Evolutionary conservation across 2,888 invertebrate genomes (phyloP).

Genomic region (Psococerastis gibbosa): DNA sequence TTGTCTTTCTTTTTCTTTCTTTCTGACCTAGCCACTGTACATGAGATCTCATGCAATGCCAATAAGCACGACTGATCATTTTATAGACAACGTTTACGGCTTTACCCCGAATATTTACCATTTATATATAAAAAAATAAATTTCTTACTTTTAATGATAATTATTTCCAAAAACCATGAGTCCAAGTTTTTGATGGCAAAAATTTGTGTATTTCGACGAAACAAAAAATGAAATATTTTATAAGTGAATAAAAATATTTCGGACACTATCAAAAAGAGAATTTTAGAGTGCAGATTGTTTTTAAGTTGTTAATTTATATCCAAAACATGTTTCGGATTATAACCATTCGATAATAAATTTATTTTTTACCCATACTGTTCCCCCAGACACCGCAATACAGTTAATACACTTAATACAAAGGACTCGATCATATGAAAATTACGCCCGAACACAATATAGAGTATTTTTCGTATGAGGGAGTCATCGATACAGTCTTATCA

Average conservation of each 20-base stretch:
- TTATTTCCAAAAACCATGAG: not conserved
- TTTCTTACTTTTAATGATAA: constrained; percentile 9
- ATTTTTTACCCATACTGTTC: not conserved
- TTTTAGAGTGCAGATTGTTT: constrained; percentile 10
- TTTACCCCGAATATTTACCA: not conserved
- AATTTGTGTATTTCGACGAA: not conserved
- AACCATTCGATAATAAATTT: not conserved
- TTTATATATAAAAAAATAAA: constrained; percentile 5
- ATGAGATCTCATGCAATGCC: too few species aligned
- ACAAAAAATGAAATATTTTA: constrained; percentile 1
- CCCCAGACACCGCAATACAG: too few species aligned
- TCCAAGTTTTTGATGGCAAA: not conserved
- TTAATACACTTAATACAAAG: too few species aligned
- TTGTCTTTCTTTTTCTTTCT: too few species aligned
- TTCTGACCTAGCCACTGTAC: too few species aligned
- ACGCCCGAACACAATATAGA: too few species aligned
- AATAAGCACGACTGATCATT: too few species aligned
- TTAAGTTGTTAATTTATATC: not conserved
- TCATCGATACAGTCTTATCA: too few species aligned
- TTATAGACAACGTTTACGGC: too few species aligned
- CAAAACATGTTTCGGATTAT: not conserved
- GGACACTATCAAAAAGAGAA: not conserved
- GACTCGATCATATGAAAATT: too few species aligned
- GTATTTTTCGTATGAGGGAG: too few species aligned
- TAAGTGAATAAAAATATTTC: constrained; percentile 1